Evolutionary conservation across 2,888 invertebrate species (phyloP), one percentile per base, ranked within the genome.

Genomic region (Phlogophora meticulosa): DNA sequence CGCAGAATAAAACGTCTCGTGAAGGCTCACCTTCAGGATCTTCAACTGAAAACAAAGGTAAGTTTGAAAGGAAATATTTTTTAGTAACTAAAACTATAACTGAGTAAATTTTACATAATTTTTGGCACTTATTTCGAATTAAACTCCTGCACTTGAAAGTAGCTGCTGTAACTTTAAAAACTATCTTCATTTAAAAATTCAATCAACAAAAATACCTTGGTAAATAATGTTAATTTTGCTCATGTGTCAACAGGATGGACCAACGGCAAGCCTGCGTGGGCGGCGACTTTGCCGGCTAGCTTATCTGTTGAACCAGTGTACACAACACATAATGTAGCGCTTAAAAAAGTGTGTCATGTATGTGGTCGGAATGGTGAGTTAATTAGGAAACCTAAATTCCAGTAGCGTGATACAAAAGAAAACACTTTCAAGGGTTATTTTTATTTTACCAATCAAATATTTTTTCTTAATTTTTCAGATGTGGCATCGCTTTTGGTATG

Each of bases 21-120:
- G 95, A 95, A 83, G 94, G 93, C 0, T 94, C 95, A 0, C 95
- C 95, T 2, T 94, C 94, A 4, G 93, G 92, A 22, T 94, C 94
- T 1, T 93, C 94, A 7, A 86, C 93, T 15, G 95, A 95, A 89
- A 93, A 91, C 70, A 94, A 93, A 92, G 91, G 93, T 92, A 81
- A 76, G 59, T 43, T 48, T 17, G 17, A 9, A 43, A 52, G 24
- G 46, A 24, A 11, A 10, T 0, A n/a, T n/a, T n/a, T n/a, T n/a
- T n/a, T n/a, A n/a, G n/a, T n/a, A n/a, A n/a, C n/a, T n/a, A n/a
- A n/a, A n/a, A n/a, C n/a, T n/a, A n/a, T n/a, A n/a, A n/a, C n/a
- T n/a, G n/a, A n/a, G n/a, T n/a, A n/a, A n/a, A n/a, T n/a, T n/a
- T n/a, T n/a, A n/a, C n/a, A n/a, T n/a, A n/a, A n/a, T n/a, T n/a